These are phyloP conservation scores for Capreolus pygargus DNA, from an alignment of 2,113 vertebrate species.

Conservation along the genomic window DNA sequence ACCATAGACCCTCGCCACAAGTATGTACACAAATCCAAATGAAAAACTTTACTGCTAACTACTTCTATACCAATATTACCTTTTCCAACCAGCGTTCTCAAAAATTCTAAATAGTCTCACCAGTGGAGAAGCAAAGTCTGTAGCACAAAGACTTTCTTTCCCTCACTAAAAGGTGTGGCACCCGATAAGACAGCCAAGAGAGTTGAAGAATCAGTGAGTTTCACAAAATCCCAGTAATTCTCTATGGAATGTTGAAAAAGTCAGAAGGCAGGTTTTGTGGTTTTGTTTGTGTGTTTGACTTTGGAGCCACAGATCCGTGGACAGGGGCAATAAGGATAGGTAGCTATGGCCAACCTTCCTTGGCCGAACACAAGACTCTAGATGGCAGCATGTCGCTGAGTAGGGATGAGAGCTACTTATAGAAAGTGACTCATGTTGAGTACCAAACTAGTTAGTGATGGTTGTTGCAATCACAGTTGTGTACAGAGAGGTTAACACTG, in stretches of 20 bases:
- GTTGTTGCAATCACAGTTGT: not conserved
- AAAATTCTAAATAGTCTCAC: not conserved
- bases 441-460: not conserved
- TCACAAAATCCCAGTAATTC: not conserved
- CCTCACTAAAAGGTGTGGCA: not conserved
- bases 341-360: not conserved
- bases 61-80: not conserved
- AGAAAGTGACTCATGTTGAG: not conserved
- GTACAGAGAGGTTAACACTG: not conserved
- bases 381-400: conserved; percentile 59
- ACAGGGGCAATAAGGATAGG: not conserved
- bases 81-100: not conserved
- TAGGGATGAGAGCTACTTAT: not conserved
- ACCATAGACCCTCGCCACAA: no score
- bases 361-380: conserved; percentile 46
- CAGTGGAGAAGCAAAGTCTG: not conserved
- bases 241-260: not conserved
- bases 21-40: not conserved
- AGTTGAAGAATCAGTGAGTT: not conserved
- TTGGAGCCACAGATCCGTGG: not conserved
- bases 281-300: not conserved
- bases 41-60: not conserved
- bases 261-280: not conserved
- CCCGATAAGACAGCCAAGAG: not conserved
- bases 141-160: not conserved